phyloP scores from a whole-genome alignment of 2,113 vertebrate species.

The Seriola rivoliana region DNA sequence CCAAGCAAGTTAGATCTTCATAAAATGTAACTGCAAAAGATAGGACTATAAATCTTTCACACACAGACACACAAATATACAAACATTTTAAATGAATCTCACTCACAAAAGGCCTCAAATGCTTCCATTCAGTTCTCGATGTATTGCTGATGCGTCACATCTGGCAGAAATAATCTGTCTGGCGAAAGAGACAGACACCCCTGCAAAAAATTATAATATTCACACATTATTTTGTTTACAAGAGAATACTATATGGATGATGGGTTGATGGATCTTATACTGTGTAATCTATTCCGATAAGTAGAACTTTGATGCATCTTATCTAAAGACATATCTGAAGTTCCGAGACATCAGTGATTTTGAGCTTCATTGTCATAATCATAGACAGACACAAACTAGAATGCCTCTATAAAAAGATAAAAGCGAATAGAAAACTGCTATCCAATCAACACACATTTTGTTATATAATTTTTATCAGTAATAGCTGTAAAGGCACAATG shows the following conservation, averaged over 20 bases:
- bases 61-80: not conserved
- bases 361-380: not conserved
- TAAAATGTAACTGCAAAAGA: not conserved
- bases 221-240: conserved; percentile 1
- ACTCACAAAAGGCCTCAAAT: conserved; percentile 69
- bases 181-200: conserved; percentile 21
- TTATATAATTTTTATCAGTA: not conserved
- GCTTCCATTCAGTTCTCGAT: conserved; percentile 75
- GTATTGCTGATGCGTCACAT: conserved; percentile 47
- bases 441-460: not conserved
- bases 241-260: no score
- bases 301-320: not conserved
- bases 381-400: not conserved
- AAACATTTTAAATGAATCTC: conserved; percentile 49
- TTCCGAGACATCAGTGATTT: not conserved
- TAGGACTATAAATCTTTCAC: not conserved
- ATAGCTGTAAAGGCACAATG: not conserved
- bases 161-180: conserved; percentile 36
- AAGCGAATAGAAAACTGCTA: not conserved
- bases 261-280: not conserved
- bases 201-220: conserved; percentile 15
- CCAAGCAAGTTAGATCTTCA: not conserved
- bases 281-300: not conserved
- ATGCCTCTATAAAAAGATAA: not conserved
- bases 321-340: not conserved